Evolutionary conservation across 2,113 vertebrate genomes (phyloP).

Genomic region (Hemicordylus capensis): DNA sequence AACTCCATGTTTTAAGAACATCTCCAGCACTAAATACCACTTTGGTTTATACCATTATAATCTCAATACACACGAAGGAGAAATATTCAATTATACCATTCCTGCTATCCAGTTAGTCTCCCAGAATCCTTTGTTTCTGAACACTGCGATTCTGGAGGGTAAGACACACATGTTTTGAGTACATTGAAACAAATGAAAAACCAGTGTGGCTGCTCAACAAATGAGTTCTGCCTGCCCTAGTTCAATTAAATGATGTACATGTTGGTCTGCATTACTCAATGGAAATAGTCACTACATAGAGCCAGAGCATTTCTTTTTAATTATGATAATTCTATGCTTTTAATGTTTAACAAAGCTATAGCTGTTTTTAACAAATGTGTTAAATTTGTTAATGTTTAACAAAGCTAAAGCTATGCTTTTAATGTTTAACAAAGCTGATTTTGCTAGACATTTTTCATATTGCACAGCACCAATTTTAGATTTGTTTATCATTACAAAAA

Average conservation of each 20-base stretch:
- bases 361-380: no score
- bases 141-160: not conserved
- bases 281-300: not conserved
- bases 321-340: not conserved
- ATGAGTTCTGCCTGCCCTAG: not conserved
- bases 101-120: not conserved
- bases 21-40: not conserved
- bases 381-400: no score
- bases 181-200: conserved; percentile 25
- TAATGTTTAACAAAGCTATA: not conserved
- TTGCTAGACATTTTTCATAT: not conserved
- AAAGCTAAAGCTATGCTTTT: no score
- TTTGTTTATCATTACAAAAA: not conserved
- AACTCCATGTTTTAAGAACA: not conserved
- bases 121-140: not conserved
- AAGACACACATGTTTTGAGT: conserved; percentile 21
- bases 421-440: not conserved
- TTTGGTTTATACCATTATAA: not conserved
- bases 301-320: not conserved
- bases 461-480: not conserved
- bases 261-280: not conserved
- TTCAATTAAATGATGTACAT: rapidly evolving
- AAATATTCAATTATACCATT: not conserved
- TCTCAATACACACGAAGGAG: not conserved
- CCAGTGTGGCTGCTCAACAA: rapidly evolving